phyloP scores from a whole-genome alignment of 2,113 vertebrate genomes.

The Hypocryptadius cinnamomeus region DNA sequence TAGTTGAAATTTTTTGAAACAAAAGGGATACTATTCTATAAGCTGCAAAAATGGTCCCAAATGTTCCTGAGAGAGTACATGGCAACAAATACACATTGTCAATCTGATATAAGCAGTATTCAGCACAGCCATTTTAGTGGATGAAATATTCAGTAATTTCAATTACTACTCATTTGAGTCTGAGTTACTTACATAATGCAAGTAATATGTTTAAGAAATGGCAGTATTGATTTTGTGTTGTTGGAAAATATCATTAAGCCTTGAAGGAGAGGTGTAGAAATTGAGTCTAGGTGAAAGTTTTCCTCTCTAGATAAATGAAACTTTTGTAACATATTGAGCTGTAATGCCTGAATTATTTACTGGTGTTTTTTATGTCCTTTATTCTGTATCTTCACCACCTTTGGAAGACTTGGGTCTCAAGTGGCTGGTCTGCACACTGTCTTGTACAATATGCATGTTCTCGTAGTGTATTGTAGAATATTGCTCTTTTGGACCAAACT shows the following conservation, averaged over 20 bases:
- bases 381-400: background rate
- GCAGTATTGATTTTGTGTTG: background rate
- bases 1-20: background rate
- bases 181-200: background rate
- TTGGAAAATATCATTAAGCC: background rate
- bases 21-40: background rate
- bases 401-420: background rate
- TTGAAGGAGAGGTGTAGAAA: background rate
- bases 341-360: background rate
- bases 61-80: background rate
- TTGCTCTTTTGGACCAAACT: background rate
- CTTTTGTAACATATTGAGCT: background rate
- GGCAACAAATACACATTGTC: background rate
- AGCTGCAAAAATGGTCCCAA: background rate
- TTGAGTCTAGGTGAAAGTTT: background rate
- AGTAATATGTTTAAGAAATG: background rate
- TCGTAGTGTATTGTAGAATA: accelerated
- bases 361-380: background rate
- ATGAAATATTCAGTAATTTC: background rate
- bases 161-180: background rate
- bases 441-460: background rate
- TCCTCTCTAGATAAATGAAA: background rate
- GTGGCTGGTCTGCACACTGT: background rate
- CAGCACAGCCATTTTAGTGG: background rate
- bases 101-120: background rate